Percentiles rank a stretch among this genome's conserved stretches.
phyloP scores from a whole-genome alignment of 2,113 vertebrate genomes.

The Cryptoleucopteryx plumbea region DNA sequence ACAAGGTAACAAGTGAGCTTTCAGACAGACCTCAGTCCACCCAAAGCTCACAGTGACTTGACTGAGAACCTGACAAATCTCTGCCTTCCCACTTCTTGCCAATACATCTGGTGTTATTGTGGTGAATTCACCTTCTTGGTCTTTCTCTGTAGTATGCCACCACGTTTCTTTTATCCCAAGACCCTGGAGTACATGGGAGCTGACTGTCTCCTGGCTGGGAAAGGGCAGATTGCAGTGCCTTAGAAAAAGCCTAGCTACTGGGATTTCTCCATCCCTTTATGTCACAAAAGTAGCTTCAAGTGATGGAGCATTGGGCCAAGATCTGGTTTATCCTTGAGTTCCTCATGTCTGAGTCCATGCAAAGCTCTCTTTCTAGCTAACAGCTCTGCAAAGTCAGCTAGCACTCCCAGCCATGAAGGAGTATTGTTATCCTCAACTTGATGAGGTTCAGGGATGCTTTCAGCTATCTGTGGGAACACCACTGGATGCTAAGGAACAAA shows the following conservation, averaged over 20 bases:
- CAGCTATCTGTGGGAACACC: not conserved
- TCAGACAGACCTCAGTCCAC: not conserved
- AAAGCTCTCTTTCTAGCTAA: not conserved
- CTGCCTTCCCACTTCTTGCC: not conserved
- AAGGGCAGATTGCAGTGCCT: not conserved
- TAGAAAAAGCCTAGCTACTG: not conserved
- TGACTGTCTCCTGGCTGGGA: not conserved
- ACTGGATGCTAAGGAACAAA: not conserved
- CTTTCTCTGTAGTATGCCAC: not conserved
- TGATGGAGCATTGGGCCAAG: not conserved
- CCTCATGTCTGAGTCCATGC: too few species aligned
- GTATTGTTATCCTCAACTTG: not conserved
- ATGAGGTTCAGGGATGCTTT: not conserved
- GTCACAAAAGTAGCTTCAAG: not conserved
- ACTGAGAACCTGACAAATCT: not conserved
- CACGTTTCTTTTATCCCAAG: not conserved
- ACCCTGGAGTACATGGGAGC: not conserved
- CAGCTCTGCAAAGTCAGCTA: not conserved
- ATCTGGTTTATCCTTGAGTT: not conserved
- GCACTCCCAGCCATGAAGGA: not conserved
- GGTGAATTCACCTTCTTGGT: not conserved
- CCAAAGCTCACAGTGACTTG: not conserved
- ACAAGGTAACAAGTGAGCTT: not conserved
- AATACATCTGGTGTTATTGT: not conserved
- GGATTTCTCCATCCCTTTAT: not conserved